Evolutionary conservation across 2,888 invertebrate genomes (phyloP).

Genomic region (Petrophora chlorosata): DNA sequence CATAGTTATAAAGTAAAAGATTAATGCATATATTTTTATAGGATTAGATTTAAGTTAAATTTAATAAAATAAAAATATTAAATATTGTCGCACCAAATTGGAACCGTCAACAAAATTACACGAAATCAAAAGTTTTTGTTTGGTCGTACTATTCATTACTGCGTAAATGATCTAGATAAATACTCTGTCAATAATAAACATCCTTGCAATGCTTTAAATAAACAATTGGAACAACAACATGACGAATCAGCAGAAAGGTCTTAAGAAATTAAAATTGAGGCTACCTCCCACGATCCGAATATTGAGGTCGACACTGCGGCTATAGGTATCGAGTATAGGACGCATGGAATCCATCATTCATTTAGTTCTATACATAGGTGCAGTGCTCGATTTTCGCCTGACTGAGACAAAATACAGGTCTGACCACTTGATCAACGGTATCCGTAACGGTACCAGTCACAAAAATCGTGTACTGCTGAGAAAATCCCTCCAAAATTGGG

Average conservation of each 20-base stretch:
- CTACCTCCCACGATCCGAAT: slow-evolving; percentile 47
- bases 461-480: slow-evolving; percentile 72
- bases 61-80: too few species aligned
- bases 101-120: too few species aligned
- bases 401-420: slow-evolving; percentile 75
- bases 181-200: not conserved
- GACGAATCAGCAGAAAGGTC: slow-evolving; percentile 3
- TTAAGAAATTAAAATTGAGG: slow-evolving; percentile 33
- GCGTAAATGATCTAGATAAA: slow-evolving; percentile 1
- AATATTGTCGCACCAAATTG: too few species aligned
- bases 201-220: not conserved
- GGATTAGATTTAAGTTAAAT: too few species aligned
- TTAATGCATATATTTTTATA: too few species aligned
- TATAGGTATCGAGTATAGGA: slow-evolving; percentile 33
- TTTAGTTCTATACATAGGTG: slow-evolving; percentile 42
- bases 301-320: slow-evolving; percentile 49
- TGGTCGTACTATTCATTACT: not conserved
- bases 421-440: slow-evolving; percentile 78
- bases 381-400: slow-evolving; percentile 63
- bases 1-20: too few species aligned
- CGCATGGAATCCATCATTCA: slow-evolving; percentile 37
- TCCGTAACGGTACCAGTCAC: slow-evolving; percentile 72
- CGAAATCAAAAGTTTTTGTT: not conserved
- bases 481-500: slow-evolving; percentile 56
- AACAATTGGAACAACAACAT: slow-evolving; percentile 1